Evolutionary conservation across 2,113 vertebrate genomes (phyloP).

Genomic region (Axis porcinus): DNA sequence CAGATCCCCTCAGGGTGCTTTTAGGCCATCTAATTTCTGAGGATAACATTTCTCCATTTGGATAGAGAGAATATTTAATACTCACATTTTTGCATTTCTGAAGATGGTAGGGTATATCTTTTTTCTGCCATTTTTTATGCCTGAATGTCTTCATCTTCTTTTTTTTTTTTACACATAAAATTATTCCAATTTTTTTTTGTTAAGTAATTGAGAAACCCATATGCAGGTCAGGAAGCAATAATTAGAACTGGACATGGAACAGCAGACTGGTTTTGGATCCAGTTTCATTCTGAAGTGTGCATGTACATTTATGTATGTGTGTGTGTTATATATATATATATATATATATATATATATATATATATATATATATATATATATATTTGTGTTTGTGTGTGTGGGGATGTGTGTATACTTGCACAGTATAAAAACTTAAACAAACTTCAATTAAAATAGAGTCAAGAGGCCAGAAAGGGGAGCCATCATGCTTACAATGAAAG

Average conservation of each 20-base stretch:
- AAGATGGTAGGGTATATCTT: accelerated
- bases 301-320: neutral
- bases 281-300: neutral
- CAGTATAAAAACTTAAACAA: neutral
- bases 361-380: too few relatives aligned
- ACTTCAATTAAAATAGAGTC: neutral
- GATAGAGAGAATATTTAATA: neutral
- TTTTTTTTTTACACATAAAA: too few relatives aligned
- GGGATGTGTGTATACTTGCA: neutral
- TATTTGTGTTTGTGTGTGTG: neutral
- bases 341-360: too few relatives aligned
- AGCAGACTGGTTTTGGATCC: neutral
- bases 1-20: neutral
- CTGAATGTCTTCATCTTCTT: neutral
- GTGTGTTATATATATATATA: neutral
- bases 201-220: too few relatives aligned
- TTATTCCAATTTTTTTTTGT: too few relatives aligned
- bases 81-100: neutral
- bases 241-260: too few relatives aligned
- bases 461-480: neutral
- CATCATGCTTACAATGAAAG: neutral
- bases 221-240: too few relatives aligned
- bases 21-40: neutral
- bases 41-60: neutral
- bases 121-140: neutral